These are phyloP conservation scores for Aegotheles bennettii DNA, from an alignment of 2,113 vertebrate species.

Conservation along the genomic window DNA sequence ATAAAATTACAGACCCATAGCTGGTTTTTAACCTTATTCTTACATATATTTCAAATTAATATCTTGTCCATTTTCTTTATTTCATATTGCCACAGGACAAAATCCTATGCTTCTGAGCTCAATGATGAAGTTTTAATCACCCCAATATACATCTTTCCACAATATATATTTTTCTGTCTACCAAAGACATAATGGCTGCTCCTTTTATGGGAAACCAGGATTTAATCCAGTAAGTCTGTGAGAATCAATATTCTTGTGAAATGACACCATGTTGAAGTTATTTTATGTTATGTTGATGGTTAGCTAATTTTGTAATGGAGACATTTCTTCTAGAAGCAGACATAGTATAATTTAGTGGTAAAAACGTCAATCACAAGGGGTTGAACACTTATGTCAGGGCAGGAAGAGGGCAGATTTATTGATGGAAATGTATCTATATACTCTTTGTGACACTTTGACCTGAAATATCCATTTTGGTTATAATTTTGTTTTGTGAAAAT, in stretches of 20 bases:
- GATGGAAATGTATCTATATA: conserved; percentile 90
- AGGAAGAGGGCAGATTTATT: conserved; percentile 88
- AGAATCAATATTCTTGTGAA: conserved; percentile 90
- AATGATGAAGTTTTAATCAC: conserved; percentile 72
- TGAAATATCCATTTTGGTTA: conserved; percentile 87
- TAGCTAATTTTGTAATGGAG: conserved; percentile 91
- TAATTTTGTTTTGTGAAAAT: conserved; percentile 94
- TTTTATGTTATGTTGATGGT: conserved; percentile 91
- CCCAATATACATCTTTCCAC: conserved; percentile 67
- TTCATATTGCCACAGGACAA: conserved; percentile 30
- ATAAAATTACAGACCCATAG: conserved; percentile 33
- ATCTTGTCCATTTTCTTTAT: conserved; percentile 19
- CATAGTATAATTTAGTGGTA: conserved; percentile 87
- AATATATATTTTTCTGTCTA: conserved; percentile 76
- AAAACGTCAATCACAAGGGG: conserved; percentile 88
- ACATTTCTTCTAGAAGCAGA: conserved; percentile 84
- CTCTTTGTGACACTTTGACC: conserved; percentile 83
- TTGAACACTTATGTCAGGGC: conserved; percentile 81
- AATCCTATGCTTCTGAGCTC: conserved; percentile 38
- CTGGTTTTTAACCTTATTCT: conserved; percentile 36
- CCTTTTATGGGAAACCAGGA: conserved; percentile 89
- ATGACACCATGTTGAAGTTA: conserved; percentile 87
- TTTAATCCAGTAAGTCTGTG: conserved; percentile 82
- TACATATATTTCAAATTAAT: not conserved
- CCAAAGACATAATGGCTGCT: conserved; percentile 77